Evolutionary conservation across 1,140 invertebrate species (phyloP), one percentile per base, ranked within the genome.

Genomic region (Drosophila serrata): DNA sequence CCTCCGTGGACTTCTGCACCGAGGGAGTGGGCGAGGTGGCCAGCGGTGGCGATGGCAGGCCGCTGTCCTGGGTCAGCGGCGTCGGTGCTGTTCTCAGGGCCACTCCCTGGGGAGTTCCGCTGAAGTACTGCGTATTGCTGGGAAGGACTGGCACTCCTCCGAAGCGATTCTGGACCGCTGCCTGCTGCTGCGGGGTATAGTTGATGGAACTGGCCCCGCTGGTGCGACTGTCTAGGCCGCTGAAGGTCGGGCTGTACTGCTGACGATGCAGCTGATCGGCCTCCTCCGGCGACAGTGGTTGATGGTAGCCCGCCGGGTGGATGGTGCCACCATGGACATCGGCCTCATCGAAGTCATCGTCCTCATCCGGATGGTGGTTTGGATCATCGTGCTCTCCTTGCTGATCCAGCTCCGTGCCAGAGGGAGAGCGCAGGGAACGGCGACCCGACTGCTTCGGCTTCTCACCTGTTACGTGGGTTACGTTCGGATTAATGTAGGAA

Each of bases 401-500:
- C 57, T 87, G 53, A 45, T 87, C 93, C 68, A 94, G 92, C 37
- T 94, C 94, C 33, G 79, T 70, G 62, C 82, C 67, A 12, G 79
- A 81, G 92, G 94, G 78, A 35, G 68, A 78, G 78, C 90, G 88
- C 22, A 94, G 80, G 45, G 93, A 93, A 33, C 94, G 93, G 53
- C 94, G 93, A 17, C 94, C 94, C 17, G 93, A 91, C 82, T 95
- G 94, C 62, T 90, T 91, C 45, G 90, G 92, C 77, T 88, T 91
- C 64, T 92, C 91, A 92, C 92, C 91, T 90, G 79, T 79, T 79
- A 62, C 68, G 81, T 84, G 82, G 64, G 61, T 70, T 78, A 91
- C 65, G 65, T 69, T 69, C 29, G 65, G 65, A 69, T 92, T 92
- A 91, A 94, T 84, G 81, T 94, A 95, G 85, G 94, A 92, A 85